A percentile compares a stretch with the other conserved stretches of the same genome.
These are phyloP conservation scores for Lontra canadensis DNA, from an alignment of 2,113 vertebrate genomes.

Conservation along the genomic window DNA sequence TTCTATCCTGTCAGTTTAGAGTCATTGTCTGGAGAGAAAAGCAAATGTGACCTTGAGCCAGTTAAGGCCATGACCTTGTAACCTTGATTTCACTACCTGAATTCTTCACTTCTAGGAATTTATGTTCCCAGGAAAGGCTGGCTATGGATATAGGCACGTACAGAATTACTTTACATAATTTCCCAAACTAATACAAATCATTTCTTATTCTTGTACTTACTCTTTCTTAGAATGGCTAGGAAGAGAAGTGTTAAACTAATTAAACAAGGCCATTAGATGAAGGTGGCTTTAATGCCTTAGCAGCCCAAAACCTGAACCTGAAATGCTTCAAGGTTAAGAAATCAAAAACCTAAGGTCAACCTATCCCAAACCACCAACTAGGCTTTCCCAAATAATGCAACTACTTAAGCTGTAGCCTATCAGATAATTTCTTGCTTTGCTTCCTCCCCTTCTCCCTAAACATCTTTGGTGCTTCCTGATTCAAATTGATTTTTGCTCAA, in stretches of 20 bases:
- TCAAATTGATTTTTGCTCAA: background rate
- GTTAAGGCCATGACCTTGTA: background rate
- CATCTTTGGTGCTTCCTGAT: background rate
- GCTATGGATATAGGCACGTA: background rate
- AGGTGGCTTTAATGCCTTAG: background rate
- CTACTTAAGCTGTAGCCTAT: background rate
- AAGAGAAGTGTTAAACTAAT: background rate
- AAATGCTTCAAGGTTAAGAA: background rate
- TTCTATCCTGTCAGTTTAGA: background rate
- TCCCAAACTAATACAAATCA: constrained; percentile 15
- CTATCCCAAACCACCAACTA: background rate
- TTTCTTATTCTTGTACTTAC: constrained; percentile 11
- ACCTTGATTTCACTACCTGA: background rate
- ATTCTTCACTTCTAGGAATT: constrained; percentile 17
- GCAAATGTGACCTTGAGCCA: background rate
- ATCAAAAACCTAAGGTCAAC: background rate
- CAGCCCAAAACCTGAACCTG: background rate
- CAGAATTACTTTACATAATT: background rate
- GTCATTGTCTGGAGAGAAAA: background rate
- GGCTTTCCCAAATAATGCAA: background rate
- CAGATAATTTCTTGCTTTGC: background rate
- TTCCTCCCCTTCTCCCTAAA: background rate
- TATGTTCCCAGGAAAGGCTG: constrained; percentile 9
- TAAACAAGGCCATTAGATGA: background rate
- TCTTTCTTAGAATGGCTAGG: background rate